Conservation (phyloP, 2,113 vertebrate genomes). For the Plecotus auritus region DNA sequence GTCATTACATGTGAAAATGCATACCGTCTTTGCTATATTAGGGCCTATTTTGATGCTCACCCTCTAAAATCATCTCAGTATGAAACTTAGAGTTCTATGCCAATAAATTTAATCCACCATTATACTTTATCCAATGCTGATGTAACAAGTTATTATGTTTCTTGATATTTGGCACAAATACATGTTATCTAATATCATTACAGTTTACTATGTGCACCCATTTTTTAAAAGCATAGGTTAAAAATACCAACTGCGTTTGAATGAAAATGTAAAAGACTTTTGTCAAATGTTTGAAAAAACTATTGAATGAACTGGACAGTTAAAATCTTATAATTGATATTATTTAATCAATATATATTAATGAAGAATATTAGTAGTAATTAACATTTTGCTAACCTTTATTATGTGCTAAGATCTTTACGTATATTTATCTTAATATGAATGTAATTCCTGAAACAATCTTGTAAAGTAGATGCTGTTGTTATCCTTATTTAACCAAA, state of each 20-base stretch:
- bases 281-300: background rate
- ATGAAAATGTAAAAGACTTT: background rate
- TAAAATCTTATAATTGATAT: background rate
- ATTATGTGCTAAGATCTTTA: background rate
- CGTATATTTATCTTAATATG: background rate
- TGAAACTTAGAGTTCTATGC: background rate
- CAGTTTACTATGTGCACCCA: background rate
- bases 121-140: background rate
- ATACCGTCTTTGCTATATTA: background rate
- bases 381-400: background rate
- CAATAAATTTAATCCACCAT: background rate
- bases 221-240: background rate
- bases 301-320: background rate
- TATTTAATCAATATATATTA: background rate
- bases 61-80: background rate
- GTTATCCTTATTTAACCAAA: background rate
- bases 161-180: background rate
- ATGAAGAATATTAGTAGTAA: background rate
- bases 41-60: background rate
- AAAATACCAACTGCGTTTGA: background rate
- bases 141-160: background rate
- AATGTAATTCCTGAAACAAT: background rate
- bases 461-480: background rate
- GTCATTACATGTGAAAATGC: background rate
- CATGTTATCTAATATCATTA: background rate